Percentiles rank a stretch among this genome's conserved stretches.
Conservation (phyloP, 2,888 invertebrate genomes). For the Cynaeus angustus region DNA sequence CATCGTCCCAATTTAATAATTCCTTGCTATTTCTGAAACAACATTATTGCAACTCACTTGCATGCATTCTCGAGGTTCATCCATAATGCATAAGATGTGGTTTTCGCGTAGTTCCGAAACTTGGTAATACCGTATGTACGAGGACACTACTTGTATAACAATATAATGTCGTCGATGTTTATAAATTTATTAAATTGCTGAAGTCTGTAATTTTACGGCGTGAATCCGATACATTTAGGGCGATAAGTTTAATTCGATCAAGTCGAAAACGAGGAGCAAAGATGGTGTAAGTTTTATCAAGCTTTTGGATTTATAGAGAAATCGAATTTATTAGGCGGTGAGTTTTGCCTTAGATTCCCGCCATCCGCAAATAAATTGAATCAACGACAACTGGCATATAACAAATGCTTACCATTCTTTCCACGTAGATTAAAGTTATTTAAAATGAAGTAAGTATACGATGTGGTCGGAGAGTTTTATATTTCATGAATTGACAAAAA, state of each 20-base stretch:
- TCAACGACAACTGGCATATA: slow-evolving; percentile 52
- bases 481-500: slow-evolving; percentile 58
- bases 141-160: slow-evolving; percentile 39
- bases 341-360: slow-evolving; percentile 47
- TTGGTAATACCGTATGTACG: slow-evolving; percentile 45
- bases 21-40: slow-evolving; percentile 37
- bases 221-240: slow-evolving; percentile 8
- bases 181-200: slow-evolving; percentile 32
- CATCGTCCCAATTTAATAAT: slow-evolving; percentile 32
- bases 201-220: slow-evolving; percentile 27
- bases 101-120: slow-evolving; percentile 46
- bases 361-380: slow-evolving; percentile 52
- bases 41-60: slow-evolving; percentile 43
- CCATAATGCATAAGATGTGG: slow-evolving; percentile 48
- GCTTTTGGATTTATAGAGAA: slow-evolving; percentile 38
- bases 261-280: slow-evolving; percentile 17
- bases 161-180: slow-evolving; percentile 36
- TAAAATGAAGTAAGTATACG: slow-evolving; percentile 58
- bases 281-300: slow-evolving; percentile 40
- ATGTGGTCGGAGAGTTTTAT: slow-evolving; percentile 57
- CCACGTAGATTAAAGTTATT: slow-evolving; percentile 57
- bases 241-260: slow-evolving; percentile 31
- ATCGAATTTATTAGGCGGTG: slow-evolving; percentile 47
- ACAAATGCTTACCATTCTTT: slow-evolving; percentile 55
- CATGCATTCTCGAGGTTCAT: slow-evolving; percentile 46